Evolutionary conservation across 2,888 invertebrate species (phyloP).

Genomic region (Oscheius sp.): DNA sequence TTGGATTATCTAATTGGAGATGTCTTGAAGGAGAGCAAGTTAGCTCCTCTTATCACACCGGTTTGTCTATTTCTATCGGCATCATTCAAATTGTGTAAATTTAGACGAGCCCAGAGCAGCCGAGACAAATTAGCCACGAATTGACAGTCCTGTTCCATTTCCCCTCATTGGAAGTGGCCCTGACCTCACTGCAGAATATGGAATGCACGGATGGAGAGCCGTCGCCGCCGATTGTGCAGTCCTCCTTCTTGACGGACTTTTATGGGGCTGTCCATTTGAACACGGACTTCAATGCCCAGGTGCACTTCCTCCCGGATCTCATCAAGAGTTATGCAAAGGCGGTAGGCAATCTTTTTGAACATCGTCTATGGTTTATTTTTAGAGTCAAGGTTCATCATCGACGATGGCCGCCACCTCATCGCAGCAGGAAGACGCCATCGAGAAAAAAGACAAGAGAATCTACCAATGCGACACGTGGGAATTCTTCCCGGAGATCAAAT

Average conservation of each 20-base stretch:
- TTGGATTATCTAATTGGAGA: conserved; percentile 57
- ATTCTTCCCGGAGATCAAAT: conserved; percentile 83
- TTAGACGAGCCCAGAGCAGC: neutral
- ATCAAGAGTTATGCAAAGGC: conserved; percentile 84
- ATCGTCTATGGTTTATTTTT: neutral
- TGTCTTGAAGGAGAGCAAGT: conserved; percentile 47
- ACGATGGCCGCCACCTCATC: neutral
- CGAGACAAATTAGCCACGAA: conserved; percentile 38
- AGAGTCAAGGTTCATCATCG: conserved; percentile 17
- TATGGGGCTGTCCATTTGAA: conserved; percentile 88
- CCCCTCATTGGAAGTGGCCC: conserved; percentile 64
- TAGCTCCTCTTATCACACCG: conserved; percentile 17
- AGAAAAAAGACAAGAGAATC: conserved; percentile 70
- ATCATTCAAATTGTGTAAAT: neutral
- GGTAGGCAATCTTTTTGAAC: neutral
- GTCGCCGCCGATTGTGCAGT: conserved; percentile 77
- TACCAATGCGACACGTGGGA: conserved; percentile 96
- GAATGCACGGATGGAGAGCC: conserved; percentile 13
- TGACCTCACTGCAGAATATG: conserved; percentile 45
- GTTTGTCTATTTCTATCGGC: conserved; percentile 31
- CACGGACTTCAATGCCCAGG: conserved; percentile 90
- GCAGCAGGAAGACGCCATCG: neutral
- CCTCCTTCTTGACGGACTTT: conserved; percentile 97
- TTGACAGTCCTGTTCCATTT: conserved; percentile 70
- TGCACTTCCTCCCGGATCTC: conserved; percentile 91